Conservation (phyloP, 2,888 invertebrate genomes). For the Drosophila hawaiiensis region DNA sequence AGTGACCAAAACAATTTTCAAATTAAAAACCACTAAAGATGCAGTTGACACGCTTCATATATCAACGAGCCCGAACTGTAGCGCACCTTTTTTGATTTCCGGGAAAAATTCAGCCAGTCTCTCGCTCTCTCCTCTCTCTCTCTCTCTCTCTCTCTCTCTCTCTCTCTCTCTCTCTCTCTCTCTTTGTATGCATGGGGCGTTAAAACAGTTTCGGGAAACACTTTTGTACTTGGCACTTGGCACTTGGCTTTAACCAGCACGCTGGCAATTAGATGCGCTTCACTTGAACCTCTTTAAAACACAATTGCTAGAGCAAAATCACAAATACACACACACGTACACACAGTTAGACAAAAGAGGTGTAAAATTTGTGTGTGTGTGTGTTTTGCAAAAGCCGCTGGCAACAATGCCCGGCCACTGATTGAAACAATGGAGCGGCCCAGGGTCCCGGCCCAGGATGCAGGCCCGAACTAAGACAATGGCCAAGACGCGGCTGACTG, state of each 20-base stretch:
- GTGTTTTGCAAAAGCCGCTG: conserved; percentile 69
- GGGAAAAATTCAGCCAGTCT: conserved; percentile 58
- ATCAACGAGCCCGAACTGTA: conserved; percentile 53
- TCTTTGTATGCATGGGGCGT: conserved; percentile 51
- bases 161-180: neutral
- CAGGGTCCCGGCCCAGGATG: conserved; percentile 52
- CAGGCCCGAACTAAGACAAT: conserved; percentile 53
- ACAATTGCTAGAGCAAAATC: conserved; percentile 64
- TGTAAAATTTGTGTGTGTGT: conserved; percentile 66
- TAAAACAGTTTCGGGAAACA: conserved; percentile 70
- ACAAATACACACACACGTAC: conserved; percentile 49
- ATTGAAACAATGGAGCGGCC: conserved; percentile 76
- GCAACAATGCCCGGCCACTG: conserved; percentile 74
- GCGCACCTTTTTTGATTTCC: conserved; percentile 74
- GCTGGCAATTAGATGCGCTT: conserved; percentile 79
- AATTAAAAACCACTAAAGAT: conserved; percentile 81
- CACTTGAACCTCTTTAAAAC: conserved; percentile 82
- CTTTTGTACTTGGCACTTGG: conserved; percentile 48
- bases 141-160: neutral
- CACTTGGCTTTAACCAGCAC: conserved; percentile 55
- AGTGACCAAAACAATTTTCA: conserved; percentile 74
- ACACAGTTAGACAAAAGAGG: conserved; percentile 66
- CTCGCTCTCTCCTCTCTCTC: too few relatives aligned
- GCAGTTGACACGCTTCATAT: conserved; percentile 80
- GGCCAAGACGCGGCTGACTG: conserved; percentile 51